Evolutionary conservation across 2,888 invertebrate species (phyloP), one percentile per base, ranked within the genome.

Genomic region (Apantesis nais): DNA sequence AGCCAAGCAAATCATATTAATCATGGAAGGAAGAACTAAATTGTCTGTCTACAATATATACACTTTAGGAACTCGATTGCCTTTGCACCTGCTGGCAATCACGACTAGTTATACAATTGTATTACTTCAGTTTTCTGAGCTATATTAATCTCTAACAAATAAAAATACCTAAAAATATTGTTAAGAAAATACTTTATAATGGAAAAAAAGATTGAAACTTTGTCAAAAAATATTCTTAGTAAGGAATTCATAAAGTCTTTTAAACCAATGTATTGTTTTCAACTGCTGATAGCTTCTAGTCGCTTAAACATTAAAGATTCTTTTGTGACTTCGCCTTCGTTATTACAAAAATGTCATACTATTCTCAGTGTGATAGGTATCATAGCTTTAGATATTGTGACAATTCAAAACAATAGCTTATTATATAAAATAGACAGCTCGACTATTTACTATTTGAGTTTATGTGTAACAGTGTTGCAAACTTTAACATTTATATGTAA

Each of bases 31-130:
- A 55, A 88, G 88, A 67, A 83, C 83, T n/a, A 78, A 76, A 41
- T 74, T 91, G 58, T 85, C 88, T 7, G 83, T 93, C 61, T 92
- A 89, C 75, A 86, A 87, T 64, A 86, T 93, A 70, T 90, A 84
- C 75, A 84, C 83, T 2, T 68, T 92, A 41, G 85, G 87, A 71
- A 80, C 80, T 41, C 79, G 80, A 2, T 76, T 92, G n/a, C 88
- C 88, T 0, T 77, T 91, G 7, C 81, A 86, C 29, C 75, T 91
- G 12, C 72, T 92, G 4, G 86, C 86, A 4, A 78, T 92, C 29
- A 87, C 88, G 2, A 89, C 92, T 16, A 89, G 88, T 34, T 93
- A 93, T 69, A 90, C 90, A 2, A 85, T 91, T 22, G 87, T 92
- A 37, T 78, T 93, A 8, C 70, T 92, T 52, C 91, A 92, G 74